Percentiles rank a stretch among this genome's conserved stretches.
These are phyloP conservation scores for Petrophora chlorosata DNA, from an alignment of 2,888 invertebrate genomes.

Conservation along the genomic window DNA sequence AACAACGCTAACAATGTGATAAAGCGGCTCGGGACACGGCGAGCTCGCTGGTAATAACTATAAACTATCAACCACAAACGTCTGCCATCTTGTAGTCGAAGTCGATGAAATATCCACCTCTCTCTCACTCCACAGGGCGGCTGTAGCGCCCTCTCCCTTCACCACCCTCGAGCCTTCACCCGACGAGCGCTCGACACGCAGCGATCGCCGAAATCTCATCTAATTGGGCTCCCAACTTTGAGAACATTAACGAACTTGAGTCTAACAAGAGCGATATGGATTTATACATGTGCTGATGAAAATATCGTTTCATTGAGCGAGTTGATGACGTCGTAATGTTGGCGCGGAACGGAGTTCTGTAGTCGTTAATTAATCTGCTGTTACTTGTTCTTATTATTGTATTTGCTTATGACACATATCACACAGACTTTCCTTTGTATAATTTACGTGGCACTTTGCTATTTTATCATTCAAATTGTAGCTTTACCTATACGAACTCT, in stretches of 20 bases:
- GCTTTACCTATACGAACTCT: too few relatives aligned
- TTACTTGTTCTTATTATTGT: slow-evolving; percentile 20
- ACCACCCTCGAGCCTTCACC: slow-evolving; percentile 49
- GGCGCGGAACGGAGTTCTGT: slow-evolving; percentile 11
- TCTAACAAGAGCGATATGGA: slow-evolving; percentile 24
- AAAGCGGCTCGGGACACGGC: slow-evolving; percentile 76
- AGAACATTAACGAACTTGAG: slow-evolving; percentile 29
- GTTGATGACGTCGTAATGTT: slow-evolving; percentile 22
- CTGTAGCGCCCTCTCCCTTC: slow-evolving; percentile 53
- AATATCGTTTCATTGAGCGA: slow-evolving; percentile 20
- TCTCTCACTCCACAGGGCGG: slow-evolving; percentile 58
- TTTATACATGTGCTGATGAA: slow-evolving; percentile 20
- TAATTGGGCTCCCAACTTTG: slow-evolving; percentile 29
- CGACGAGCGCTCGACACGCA: slow-evolving; percentile 50
- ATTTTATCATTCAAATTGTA: slow-evolving; percentile 4
- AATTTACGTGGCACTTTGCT: slow-evolving; percentile 7
- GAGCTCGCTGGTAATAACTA: slow-evolving; percentile 81
- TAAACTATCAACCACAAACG: slow-evolving; percentile 83
- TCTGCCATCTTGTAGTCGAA: slow-evolving; percentile 80
- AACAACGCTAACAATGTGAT: slow-evolving; percentile 82
- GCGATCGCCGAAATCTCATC: slow-evolving; percentile 35
- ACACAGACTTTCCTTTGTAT: not conserved
- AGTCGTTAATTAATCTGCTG: slow-evolving; percentile 18
- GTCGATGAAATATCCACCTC: slow-evolving; percentile 76
- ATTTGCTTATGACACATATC: slow-evolving; percentile 5